Evolutionary conservation across 2,113 vertebrate species (phyloP).

Genomic region (Cavia porcellus): DNA sequence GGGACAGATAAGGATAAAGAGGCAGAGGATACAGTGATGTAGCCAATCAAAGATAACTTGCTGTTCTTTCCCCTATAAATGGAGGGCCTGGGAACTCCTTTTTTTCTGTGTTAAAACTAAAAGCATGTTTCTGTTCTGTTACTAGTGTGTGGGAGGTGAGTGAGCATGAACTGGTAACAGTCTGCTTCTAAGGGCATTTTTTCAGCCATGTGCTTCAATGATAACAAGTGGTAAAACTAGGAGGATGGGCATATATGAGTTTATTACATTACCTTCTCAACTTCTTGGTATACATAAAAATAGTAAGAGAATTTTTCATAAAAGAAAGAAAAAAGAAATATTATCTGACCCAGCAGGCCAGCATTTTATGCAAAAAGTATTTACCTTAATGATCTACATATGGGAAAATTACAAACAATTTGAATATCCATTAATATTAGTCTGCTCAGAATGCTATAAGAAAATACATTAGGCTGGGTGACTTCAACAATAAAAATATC

Average conservation of each 20-base stretch:
- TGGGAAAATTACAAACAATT: not conserved
- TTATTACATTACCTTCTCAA: not conserved
- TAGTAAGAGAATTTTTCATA: slow-evolving; percentile 5
- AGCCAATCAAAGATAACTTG: not conserved
- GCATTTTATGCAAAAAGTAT: not conserved
- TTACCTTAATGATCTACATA: not conserved
- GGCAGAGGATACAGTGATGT: not conserved
- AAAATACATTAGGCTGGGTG: not conserved
- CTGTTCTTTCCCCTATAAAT: not conserved
- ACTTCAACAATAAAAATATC: not conserved
- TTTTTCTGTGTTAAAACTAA: not conserved
- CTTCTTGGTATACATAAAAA: not conserved
- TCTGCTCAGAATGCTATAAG: not conserved
- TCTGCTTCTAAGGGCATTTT: not conserved
- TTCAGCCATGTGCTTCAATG: not conserved
- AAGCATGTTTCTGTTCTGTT: not conserved
- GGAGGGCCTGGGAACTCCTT: not conserved
- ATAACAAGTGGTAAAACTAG: not conserved
- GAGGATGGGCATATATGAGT: not conserved
- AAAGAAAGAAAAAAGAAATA: slow-evolving; percentile 8
- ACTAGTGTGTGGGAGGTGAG: accelerated
- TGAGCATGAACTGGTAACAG: not conserved
- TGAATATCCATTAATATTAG: not conserved
- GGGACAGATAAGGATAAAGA: not conserved
- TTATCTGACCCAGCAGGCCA: not conserved